Evolutionary conservation across 2,113 vertebrate species (phyloP).

Genomic region (Hippocampus guttulatus): DNA sequence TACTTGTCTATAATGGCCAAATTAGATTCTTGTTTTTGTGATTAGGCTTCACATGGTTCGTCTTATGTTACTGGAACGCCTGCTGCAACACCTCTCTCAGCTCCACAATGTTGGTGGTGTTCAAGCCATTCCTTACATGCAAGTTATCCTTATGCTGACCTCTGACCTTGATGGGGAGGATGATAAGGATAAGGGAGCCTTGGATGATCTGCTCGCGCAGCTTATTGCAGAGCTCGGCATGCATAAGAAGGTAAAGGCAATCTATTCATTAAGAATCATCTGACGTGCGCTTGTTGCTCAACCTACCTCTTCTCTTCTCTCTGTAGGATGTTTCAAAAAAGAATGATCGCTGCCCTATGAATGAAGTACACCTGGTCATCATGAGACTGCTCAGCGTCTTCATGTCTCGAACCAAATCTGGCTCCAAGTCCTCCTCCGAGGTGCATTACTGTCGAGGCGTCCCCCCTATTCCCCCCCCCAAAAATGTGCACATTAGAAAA

Average conservation of each 20-base stretch:
- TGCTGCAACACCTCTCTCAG: slow-evolving; percentile 89
- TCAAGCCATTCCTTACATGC: slow-evolving; percentile 97
- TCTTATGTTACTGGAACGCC: slow-evolving; percentile 91
- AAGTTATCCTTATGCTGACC: slow-evolving; percentile 97
- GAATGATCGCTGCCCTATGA: slow-evolving; percentile 88
- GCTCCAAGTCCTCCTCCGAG: slow-evolving; percentile 95
- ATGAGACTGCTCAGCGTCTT: slow-evolving; percentile 98
- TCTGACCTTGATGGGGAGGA: slow-evolving; percentile 96
- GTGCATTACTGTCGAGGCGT: slow-evolving; percentile 57
- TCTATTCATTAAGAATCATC: neutral
- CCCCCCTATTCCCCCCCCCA: no score
- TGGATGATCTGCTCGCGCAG: slow-evolving; percentile 91
- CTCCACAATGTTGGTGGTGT: slow-evolving; percentile 92
- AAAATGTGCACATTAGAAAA: neutral
- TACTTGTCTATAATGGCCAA: neutral
- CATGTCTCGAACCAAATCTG: slow-evolving; percentile 98
- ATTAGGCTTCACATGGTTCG: slow-evolving; percentile 93
- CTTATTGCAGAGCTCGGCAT: slow-evolving; percentile 93
- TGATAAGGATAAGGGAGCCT: slow-evolving; percentile 96
- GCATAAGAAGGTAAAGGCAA: slow-evolving; percentile 84
- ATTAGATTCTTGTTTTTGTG: slow-evolving; percentile 4
- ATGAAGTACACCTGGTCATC: slow-evolving; percentile 94
- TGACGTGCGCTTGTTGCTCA: slow-evolving; percentile 4
- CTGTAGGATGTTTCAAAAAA: slow-evolving; percentile 92
- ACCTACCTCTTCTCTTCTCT: neutral